These are phyloP conservation scores for Pipra filicauda DNA, from an alignment of 2,113 vertebrate species.

Conservation along the genomic window DNA sequence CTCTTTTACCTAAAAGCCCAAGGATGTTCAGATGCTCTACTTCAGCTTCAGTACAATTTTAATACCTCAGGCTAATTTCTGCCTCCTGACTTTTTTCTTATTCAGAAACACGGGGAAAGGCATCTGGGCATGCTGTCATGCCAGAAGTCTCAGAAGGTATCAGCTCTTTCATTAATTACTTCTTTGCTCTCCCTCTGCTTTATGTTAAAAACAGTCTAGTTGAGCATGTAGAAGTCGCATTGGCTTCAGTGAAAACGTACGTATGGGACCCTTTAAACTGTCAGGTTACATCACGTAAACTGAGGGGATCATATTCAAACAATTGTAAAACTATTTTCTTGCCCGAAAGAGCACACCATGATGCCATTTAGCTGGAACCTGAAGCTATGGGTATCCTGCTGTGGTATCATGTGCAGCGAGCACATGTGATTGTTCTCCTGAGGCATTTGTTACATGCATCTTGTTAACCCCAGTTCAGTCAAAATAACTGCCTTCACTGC, in stretches of 20 bases:
- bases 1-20: background rate
- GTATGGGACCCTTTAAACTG: constrained; percentile 63
- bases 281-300: constrained; percentile 59
- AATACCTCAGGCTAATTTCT: background rate
- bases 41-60: background rate
- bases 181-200: constrained; percentile 33
- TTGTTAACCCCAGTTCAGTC: constrained; percentile 70
- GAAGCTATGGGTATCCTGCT: constrained; percentile 71
- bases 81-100: background rate
- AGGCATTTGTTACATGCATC: constrained; percentile 69
- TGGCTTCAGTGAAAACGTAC: background rate
- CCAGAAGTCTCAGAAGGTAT: constrained; percentile 40
- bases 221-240: constrained; percentile 2
- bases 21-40: background rate
- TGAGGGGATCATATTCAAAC: constrained; percentile 58
- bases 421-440: constrained; percentile 66
- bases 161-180: constrained; percentile 52
- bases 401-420: constrained; percentile 65
- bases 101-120: constrained; percentile 14
- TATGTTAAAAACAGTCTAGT: constrained; percentile 43
- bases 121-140: constrained; percentile 21
- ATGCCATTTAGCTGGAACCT: constrained; percentile 71
- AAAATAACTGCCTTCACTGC: constrained; percentile 61
- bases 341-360: constrained; percentile 72
- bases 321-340: constrained; percentile 66